Percentiles rank a stretch among this genome's conserved stretches.
Evolutionary conservation across 2,113 vertebrate genomes (phyloP).

Genomic region (Fregetta grallaria): DNA sequence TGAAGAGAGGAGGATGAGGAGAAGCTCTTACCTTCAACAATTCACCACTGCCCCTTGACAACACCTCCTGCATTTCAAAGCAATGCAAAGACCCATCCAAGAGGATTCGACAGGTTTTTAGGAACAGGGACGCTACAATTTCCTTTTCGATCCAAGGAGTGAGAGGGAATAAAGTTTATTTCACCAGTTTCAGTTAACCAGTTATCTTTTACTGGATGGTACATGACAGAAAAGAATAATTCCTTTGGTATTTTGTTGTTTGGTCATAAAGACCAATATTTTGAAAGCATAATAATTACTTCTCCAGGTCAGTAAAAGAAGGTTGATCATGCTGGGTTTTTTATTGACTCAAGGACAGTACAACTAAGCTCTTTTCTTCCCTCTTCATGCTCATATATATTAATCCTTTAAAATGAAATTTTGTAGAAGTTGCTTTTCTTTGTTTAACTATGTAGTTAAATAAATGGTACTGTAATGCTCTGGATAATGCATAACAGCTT

Average conservation of each 20-base stretch:
- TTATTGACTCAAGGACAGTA: neutral
- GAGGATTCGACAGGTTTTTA: neutral
- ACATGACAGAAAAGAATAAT: neutral
- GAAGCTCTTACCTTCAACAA: neutral
- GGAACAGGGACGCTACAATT: neutral
- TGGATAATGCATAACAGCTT: constrained; percentile 20
- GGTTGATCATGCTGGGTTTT: neutral
- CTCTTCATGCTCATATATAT: neutral
- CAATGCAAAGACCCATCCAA: neutral
- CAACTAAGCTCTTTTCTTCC: neutral
- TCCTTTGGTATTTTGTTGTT: neutral
- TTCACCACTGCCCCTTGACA: neutral
- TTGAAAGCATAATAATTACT: neutral
- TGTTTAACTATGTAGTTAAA: constrained; percentile 2
- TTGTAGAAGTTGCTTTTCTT: neutral
- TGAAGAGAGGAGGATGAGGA: neutral
- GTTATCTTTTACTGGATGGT: neutral
- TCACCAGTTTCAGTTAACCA: neutral
- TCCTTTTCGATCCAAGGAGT: neutral
- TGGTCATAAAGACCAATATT: neutral
- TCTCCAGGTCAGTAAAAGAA: neutral
- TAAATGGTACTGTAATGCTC: neutral
- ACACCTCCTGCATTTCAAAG: neutral
- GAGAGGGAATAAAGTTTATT: neutral
- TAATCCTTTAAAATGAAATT: neutral